phyloP scores from a whole-genome alignment of 2,113 vertebrate species.

The Catagonus wagneri region DNA sequence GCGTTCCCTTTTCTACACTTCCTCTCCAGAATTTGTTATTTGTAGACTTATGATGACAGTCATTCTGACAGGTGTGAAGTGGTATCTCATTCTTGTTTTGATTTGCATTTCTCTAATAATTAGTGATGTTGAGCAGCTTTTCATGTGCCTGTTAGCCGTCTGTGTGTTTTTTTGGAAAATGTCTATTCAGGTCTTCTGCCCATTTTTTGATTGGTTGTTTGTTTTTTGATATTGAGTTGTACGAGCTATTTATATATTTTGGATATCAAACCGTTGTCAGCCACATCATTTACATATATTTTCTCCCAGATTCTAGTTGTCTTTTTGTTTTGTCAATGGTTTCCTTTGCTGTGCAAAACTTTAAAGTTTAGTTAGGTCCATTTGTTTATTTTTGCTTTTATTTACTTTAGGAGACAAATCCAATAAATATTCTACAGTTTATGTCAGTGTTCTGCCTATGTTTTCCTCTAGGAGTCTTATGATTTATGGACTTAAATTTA shows the following conservation, averaged over 20 bases:
- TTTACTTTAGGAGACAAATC: background rate
- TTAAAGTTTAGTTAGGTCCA: background rate
- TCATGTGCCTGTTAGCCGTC: background rate
- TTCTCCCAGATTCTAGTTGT: background rate
- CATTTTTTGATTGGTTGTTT: background rate
- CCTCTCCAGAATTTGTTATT: background rate
- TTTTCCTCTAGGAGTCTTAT: background rate
- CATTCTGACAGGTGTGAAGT: background rate
- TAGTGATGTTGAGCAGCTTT: background rate
- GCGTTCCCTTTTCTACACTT: background rate
- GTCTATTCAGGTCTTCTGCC: background rate
- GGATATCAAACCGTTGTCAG: background rate
- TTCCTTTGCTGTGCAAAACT: background rate
- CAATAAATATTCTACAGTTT: background rate
- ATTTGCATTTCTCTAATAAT: background rate
- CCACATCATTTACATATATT: background rate
- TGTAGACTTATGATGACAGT: background rate
- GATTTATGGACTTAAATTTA: background rate
- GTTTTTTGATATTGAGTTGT: background rate
- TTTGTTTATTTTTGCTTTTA: background rate
- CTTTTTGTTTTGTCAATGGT: background rate
- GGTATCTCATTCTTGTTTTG: background rate
- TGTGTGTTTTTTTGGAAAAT: background rate
- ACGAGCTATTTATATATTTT: background rate
- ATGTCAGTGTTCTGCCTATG: background rate